A percentile compares a stretch with the other conserved stretches of the same genome.
Conservation (phyloP, 2,888 invertebrate genomes). For the Pollenia angustigena region DNA sequence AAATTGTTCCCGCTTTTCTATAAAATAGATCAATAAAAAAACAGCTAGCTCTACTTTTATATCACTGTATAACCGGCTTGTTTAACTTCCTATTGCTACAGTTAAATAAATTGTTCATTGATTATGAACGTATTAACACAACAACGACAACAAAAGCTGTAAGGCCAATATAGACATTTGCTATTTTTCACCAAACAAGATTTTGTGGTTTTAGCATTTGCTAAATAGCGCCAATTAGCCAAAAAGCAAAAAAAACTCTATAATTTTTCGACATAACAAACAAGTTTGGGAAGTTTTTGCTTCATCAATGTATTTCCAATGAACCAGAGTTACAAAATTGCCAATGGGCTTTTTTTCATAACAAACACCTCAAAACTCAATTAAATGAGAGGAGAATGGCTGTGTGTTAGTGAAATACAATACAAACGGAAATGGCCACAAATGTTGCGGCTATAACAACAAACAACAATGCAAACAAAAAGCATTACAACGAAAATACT, state of each 20-base stretch:
- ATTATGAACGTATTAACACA: conserved; percentile 38
- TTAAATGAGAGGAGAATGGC: conserved; percentile 32
- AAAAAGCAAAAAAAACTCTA: conserved; percentile 59
- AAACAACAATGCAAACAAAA: conserved; percentile 14
- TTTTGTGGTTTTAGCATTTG: conserved; percentile 75
- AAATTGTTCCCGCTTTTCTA: no score
- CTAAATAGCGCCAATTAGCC: conserved; percentile 77
- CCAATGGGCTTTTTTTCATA: conserved; percentile 11
- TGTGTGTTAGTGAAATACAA: conserved; percentile 37
- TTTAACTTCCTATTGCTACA: not conserved
- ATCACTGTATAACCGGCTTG: not conserved
- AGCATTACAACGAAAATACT: conserved; percentile 14
- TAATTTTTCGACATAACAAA: conserved; percentile 60
- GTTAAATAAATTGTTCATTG: conserved; percentile 67
- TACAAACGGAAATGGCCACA: conserved; percentile 66
- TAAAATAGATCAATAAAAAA: not conserved
- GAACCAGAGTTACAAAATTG: conserved; percentile 1
- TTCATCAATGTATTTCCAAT: conserved; percentile 37
- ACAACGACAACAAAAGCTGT: conserved; percentile 14
- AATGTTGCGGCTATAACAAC: conserved; percentile 66
- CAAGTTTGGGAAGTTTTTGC: not conserved
- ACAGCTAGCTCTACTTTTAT: not conserved
- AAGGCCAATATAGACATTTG: conserved; percentile 27
- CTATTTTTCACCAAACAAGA: conserved; percentile 61
- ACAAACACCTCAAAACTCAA: conserved; percentile 44